These are phyloP conservation scores for Meghimatium bilineatum DNA, from an alignment of 2,888 invertebrate species.

Conservation along the genomic window DNA sequence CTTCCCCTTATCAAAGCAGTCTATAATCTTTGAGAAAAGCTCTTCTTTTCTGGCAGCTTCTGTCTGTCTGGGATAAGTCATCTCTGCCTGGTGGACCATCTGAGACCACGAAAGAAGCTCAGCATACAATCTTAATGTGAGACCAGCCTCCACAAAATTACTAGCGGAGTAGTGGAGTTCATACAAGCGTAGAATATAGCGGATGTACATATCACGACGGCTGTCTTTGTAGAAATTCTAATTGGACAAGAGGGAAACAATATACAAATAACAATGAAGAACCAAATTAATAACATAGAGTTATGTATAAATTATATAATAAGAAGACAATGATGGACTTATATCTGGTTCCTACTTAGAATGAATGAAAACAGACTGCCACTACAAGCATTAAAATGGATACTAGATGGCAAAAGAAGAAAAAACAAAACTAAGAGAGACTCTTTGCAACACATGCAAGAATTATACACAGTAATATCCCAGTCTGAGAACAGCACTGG, in stretches of 20 bases:
- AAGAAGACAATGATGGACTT: too few relatives aligned
- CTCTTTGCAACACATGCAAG: too few relatives aligned
- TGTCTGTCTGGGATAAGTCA: constrained; percentile 83
- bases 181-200: constrained; percentile 95
- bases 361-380: too few relatives aligned
- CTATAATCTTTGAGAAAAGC: constrained; percentile 91
- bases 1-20: constrained; percentile 95
- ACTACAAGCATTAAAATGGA: too few relatives aligned
- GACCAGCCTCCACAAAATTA: constrained; percentile 95
- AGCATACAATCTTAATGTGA: constrained; percentile 93
- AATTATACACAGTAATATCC: too few relatives aligned
- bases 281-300: too few relatives aligned
- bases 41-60: constrained; percentile 94
- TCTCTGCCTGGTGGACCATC: constrained; percentile 70
- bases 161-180: constrained; percentile 93
- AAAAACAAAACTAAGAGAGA: too few relatives aligned
- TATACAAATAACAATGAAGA: not conserved
- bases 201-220: constrained; percentile 95
- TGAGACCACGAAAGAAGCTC: constrained; percentile 89
- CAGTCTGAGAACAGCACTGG: too few relatives aligned
- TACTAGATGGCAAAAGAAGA: too few relatives aligned
- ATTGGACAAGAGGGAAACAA: not conserved
- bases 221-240: constrained; percentile 97
- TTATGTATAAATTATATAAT: too few relatives aligned
- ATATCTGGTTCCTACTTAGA: too few relatives aligned